These are phyloP conservation scores for Hydrozoanthus gracilis DNA, from an alignment of 92 coral and sea anemone species.

Conservation along the genomic window DNA sequence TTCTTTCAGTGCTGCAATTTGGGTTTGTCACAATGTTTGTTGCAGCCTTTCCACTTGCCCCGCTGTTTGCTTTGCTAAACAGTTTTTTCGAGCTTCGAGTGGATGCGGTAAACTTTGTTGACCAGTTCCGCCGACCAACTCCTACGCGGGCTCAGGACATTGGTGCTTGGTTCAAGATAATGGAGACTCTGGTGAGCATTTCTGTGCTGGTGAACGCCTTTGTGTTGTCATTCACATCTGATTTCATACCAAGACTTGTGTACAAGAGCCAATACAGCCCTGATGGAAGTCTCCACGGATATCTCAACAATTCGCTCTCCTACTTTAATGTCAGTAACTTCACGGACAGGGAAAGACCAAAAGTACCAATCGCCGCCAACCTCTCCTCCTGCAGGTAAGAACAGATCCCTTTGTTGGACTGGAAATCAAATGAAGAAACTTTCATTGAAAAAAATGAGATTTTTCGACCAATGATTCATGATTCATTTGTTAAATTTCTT, in stretches of 20 bases:
- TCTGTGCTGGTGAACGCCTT: conserved; percentile 93
- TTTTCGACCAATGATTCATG: too few relatives aligned
- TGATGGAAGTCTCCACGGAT: conserved; percentile 50
- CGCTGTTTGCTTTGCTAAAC: conserved; percentile 89
- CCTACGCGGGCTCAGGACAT: conserved; percentile 94
- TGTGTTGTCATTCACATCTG: conserved; percentile 94
- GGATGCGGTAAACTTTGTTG: conserved; percentile 92
- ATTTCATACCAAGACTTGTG: conserved; percentile 74
- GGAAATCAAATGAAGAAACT: not conserved
- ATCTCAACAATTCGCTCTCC: conserved; percentile 77
- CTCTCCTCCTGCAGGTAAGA: conserved; percentile 72
- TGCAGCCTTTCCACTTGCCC: conserved; percentile 98
- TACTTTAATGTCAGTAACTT: conserved; percentile 72
- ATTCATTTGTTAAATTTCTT: too few relatives aligned
- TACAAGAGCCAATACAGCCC: not conserved
- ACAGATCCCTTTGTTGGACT: not conserved
- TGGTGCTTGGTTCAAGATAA: conserved; percentile 91
- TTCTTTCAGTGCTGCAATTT: conserved; percentile 81
- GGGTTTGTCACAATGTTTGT: conserved; percentile 99
- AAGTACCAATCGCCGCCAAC: conserved; percentile 21
- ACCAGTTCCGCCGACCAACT: conserved; percentile 93
- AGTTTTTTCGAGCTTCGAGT: conserved; percentile 84
- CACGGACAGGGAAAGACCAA: not conserved
- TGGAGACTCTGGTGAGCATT: conserved; percentile 80
- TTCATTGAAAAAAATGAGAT: not conserved